Evolutionary conservation across 2,888 invertebrate species (phyloP).

Genomic region (Melanargia galathea): DNA sequence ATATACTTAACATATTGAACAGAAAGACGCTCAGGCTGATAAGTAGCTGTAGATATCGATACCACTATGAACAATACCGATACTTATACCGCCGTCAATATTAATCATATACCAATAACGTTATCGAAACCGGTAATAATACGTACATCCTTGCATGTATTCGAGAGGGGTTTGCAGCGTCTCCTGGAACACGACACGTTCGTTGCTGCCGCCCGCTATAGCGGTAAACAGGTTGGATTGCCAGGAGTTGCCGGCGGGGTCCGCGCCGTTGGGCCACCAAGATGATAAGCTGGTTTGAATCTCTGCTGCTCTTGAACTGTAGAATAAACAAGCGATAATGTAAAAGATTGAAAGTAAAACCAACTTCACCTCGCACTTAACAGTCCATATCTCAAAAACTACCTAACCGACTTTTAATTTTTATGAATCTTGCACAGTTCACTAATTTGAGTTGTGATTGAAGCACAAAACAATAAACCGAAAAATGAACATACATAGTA

Average conservation of each 20-base stretch:
- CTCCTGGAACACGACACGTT: slow-evolving; percentile 53
- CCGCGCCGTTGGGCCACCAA: slow-evolving; percentile 67
- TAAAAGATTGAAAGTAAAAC: no score
- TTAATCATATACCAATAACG: not conserved
- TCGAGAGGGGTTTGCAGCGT: slow-evolving; percentile 48
- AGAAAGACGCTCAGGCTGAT: no score
- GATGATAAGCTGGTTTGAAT: slow-evolving; percentile 52
- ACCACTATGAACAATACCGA: not conserved
- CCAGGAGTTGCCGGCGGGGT: slow-evolving; percentile 53
- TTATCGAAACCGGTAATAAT: not conserved
- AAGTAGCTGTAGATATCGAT: no score
- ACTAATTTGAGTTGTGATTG: no score
- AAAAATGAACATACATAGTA: no score
- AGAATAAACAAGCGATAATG: not conserved
- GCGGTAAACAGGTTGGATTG: slow-evolving; percentile 56
- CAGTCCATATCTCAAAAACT: no score
- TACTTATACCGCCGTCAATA: not conserved
- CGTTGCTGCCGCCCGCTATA: slow-evolving; percentile 55
- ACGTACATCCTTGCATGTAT: slow-evolving; percentile 57
- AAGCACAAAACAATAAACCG: no score
- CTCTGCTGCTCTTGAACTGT: slow-evolving; percentile 46
- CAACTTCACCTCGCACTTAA: no score
- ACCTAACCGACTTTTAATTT: no score
- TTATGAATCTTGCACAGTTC: no score
- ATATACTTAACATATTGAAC: no score